Conservation (phyloP, 2,797 vertebrate genomes). For the Schizothorax lantsangensis region DNA sequence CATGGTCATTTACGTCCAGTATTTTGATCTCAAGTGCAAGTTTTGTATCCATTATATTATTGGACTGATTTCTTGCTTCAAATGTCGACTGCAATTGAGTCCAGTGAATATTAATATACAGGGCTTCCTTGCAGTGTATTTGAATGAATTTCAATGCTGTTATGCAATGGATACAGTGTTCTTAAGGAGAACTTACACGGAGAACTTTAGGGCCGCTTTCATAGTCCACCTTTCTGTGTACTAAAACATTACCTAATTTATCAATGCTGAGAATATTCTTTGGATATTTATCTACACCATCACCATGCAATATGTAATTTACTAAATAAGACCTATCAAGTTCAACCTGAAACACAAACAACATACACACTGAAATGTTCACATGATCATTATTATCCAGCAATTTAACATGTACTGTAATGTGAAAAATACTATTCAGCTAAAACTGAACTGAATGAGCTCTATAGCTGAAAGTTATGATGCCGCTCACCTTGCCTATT, state of each 20-base stretch:
- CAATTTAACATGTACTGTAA: neutral
- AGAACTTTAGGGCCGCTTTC: slow-evolving; percentile 59
- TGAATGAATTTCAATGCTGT: neutral
- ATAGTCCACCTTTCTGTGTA: slow-evolving; percentile 66
- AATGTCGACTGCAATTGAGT: slow-evolving; percentile 67
- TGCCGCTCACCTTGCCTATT: slow-evolving; percentile 69
- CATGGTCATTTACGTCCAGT: slow-evolving; percentile 74
- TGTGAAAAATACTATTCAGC: neutral
- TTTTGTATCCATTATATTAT: slow-evolving; percentile 43
- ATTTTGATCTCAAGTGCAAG: slow-evolving; percentile 72
- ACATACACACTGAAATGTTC: neutral
- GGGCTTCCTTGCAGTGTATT: neutral
- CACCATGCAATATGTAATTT: slow-evolving; percentile 57
- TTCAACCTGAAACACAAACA: slow-evolving; percentile 61
- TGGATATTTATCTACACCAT: slow-evolving; percentile 70
- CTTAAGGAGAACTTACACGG: slow-evolving; percentile 51
- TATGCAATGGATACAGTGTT: neutral
- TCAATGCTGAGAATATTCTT: slow-evolving; percentile 64
- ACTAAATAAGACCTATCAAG: slow-evolving; percentile 42
- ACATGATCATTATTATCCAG: neutral
- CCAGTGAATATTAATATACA: neutral
- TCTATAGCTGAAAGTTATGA: neutral
- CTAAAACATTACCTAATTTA: slow-evolving; percentile 49
- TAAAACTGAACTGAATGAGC: neutral
- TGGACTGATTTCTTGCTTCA: slow-evolving; percentile 53